Conservation (phyloP, 2,113 vertebrate genomes). For the Phycodurus eques region DNA sequence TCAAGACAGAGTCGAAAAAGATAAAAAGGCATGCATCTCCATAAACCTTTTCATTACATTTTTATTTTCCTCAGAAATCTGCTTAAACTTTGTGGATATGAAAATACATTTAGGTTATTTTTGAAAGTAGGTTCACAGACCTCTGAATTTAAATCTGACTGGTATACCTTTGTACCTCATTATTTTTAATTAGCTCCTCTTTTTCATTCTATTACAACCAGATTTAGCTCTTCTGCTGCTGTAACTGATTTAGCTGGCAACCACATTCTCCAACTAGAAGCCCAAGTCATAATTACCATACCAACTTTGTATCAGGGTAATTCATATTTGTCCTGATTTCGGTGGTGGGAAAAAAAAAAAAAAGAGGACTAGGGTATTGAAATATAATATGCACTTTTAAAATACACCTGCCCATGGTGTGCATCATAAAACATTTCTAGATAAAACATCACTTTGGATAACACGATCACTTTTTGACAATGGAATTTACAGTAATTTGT, state of each 20-base stretch:
- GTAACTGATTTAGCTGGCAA: conserved; percentile 11
- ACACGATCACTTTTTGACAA: neutral
- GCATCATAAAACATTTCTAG: neutral
- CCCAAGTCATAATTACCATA: conserved; percentile 13
- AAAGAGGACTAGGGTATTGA: conserved; percentile 13
- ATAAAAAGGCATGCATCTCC: neutral
- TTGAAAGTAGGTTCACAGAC: conserved; percentile 16
- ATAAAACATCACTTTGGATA: neutral
- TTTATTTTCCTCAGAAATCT: neutral
- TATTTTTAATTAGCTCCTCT: conserved; percentile 39
- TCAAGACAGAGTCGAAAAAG: neutral
- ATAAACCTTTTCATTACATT: conserved; percentile 4
- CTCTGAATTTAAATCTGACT: conserved; percentile 10
- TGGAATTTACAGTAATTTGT: neutral
- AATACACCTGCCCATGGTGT: conserved; percentile 22
- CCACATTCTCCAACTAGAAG: conserved; percentile 19
- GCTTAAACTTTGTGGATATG: conserved; percentile 23
- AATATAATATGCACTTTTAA: conserved; percentile 32
- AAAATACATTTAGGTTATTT: conserved; percentile 17
- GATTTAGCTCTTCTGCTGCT: conserved; percentile 14
- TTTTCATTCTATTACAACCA: conserved; percentile 12
- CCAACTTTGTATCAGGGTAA: conserved; percentile 26
- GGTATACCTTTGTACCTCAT: conserved; percentile 24
- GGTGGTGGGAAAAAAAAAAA: neutral
- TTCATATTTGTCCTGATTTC: conserved; percentile 20